phyloP scores from a whole-genome alignment of 1,140 invertebrate species.

The Dermatophagoides farinae region DNA sequence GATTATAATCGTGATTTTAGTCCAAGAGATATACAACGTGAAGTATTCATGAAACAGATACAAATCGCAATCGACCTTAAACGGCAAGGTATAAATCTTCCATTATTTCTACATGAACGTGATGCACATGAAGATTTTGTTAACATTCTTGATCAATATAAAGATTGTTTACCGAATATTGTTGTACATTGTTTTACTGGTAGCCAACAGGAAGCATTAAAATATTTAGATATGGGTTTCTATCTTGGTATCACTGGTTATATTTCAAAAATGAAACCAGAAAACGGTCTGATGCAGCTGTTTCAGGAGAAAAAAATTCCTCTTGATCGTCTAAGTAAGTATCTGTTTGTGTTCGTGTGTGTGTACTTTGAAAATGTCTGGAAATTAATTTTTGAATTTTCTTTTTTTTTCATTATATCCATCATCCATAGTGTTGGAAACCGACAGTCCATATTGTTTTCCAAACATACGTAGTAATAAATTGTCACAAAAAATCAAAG shows the following conservation, averaged over 20 bases:
- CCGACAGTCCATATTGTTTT: slow-evolving; percentile 87
- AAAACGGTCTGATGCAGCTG: slow-evolving; percentile 60
- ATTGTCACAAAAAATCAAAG: slow-evolving; percentile 60
- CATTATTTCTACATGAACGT: slow-evolving; percentile 74
- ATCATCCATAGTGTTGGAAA: slow-evolving; percentile 45
- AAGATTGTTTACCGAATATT: slow-evolving; percentile 30
- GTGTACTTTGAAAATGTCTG: no score
- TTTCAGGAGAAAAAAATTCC: slow-evolving; percentile 56
- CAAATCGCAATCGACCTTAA: slow-evolving; percentile 60
- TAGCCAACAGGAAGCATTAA: slow-evolving; percentile 54
- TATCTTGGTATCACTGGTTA: slow-evolving; percentile 68
- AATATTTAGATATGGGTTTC: slow-evolving; percentile 65
- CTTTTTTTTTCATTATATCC: neutral
- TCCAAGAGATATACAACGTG: slow-evolving; percentile 57
- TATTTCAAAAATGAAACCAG: slow-evolving; percentile 80
- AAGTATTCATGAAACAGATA: slow-evolving; percentile 74
- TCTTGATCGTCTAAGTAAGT: slow-evolving; percentile 37
- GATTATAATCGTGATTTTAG: slow-evolving; percentile 88
- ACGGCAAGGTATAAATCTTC: slow-evolving; percentile 33
- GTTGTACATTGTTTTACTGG: slow-evolving; percentile 86
- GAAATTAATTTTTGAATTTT: neutral
- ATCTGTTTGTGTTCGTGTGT: no score
- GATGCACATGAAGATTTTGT: slow-evolving; percentile 64
- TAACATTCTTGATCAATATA: slow-evolving; percentile 22
- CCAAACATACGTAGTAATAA: slow-evolving; percentile 83